These are phyloP conservation scores for Ophion ellenae DNA, from an alignment of 2,888 invertebrate species.

Conservation along the genomic window DNA sequence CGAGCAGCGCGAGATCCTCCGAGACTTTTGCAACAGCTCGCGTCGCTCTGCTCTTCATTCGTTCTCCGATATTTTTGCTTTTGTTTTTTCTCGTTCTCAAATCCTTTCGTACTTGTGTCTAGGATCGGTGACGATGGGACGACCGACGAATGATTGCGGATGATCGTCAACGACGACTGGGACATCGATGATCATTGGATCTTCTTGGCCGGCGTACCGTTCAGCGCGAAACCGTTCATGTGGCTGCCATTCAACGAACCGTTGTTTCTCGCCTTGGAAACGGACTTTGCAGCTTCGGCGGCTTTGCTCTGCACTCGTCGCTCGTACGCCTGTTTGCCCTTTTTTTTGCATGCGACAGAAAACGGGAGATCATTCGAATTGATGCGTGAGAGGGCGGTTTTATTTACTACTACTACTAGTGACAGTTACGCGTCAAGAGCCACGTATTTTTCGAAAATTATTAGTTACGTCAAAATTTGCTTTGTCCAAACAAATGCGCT, in stretches of 20 bases:
- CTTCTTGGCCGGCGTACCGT: constrained; percentile 78
- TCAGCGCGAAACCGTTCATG: constrained; percentile 75
- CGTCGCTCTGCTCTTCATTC: neutral
- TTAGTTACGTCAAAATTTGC: too few relatives aligned
- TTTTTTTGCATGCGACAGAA: constrained; percentile 31
- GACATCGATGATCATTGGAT: constrained; percentile 73
- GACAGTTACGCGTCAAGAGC: too few relatives aligned
- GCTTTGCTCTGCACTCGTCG: constrained; percentile 71
- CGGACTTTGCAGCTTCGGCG: constrained; percentile 41
- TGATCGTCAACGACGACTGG: neutral
- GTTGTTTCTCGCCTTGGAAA: constrained; percentile 47
- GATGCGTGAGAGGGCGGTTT: neutral
- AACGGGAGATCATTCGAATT: neutral
- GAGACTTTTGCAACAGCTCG: neutral
- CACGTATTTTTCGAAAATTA: too few relatives aligned
- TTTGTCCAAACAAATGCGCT: too few relatives aligned
- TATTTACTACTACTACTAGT: neutral
- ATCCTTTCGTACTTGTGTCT: neutral
- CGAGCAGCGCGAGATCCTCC: constrained; percentile 4
- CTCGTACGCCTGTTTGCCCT: constrained; percentile 82
- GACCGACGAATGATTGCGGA: constrained; percentile 28
- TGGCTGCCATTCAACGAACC: constrained; percentile 73
- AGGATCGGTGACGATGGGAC: constrained; percentile 41
- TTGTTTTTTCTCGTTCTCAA: constrained; percentile 14
- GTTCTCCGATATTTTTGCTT: constrained; percentile 9